Evolutionary conservation across 2,888 invertebrate genomes (phyloP), one percentile per base, ranked within the genome.

Genomic region (Toxonevra muliebris): DNA sequence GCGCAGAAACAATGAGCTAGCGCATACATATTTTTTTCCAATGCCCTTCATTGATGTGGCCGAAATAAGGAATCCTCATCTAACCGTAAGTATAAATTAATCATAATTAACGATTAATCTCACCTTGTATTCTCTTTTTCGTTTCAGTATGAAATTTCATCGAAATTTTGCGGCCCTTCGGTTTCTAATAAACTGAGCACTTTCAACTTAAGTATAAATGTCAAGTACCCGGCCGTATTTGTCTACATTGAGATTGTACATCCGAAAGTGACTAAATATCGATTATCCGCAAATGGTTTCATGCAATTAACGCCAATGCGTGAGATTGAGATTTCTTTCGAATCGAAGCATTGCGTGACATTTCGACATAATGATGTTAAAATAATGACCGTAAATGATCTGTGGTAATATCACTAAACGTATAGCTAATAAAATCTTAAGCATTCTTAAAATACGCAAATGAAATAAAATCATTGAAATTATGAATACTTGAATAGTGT

Each of bases 11-110:
- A 79, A 85, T 1, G 81, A 87, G 1, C 86, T 90, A 4, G 91
- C 93, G 0, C 86, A 87, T 64, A 93, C 93, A 79, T 92, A 89
- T 75, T 84, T 91, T 4, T 91, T 92, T 76, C 91, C 92, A 0
- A 85, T 81, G 50, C 83, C 87, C 15, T 85, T 92, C 52, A 90
- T 90, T 75, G 77, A 86, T 50, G 85, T 88, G 1, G 82, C 84
- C 69, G 88, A 88, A 0, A 81, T 91, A 50, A 82, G 78, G 57
- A 76, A 84, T 74, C 89, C 91, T 1, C 82, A 84, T 13, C 84
- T 92, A 55, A 79, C 85, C 81, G 91, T 92, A 78, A 50, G 72
- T 57, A 10, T 1, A 9, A n/a, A n/a, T n/a, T 1, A 42, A 15
- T 15, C 13, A 10, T 5, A 48, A 8, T 5, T 48, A 9, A 15